Evolutionary conservation across 1,140 invertebrate genomes (phyloP).

Genomic region (Kradibia gibbosae): DNA sequence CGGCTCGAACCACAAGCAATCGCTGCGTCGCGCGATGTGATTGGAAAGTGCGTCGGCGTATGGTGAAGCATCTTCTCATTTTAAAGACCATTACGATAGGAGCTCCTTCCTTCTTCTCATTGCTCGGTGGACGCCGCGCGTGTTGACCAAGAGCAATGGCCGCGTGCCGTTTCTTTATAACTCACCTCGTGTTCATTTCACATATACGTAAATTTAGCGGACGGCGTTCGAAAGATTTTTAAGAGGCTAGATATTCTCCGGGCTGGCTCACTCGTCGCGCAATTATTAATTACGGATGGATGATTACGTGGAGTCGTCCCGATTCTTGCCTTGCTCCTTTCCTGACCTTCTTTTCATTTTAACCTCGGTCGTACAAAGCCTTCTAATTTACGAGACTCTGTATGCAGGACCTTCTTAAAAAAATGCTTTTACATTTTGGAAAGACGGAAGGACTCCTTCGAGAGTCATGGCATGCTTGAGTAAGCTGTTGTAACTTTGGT

Average conservation of each 20-base stretch:
- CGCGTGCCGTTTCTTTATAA: not conserved
- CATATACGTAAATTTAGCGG: not conserved
- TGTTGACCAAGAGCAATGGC: conserved; percentile 19
- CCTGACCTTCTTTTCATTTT: not conserved
- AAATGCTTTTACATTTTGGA: too few relatives aligned
- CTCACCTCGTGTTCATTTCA: not conserved
- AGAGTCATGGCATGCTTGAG: too few relatives aligned
- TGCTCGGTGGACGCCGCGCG: not conserved
- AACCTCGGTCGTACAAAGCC: not conserved
- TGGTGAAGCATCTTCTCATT: conserved; percentile 23
- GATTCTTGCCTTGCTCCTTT: not conserved
- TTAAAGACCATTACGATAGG: conserved; percentile 10
- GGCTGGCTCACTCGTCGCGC: too few relatives aligned
- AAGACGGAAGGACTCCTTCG: too few relatives aligned
- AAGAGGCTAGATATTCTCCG: too few relatives aligned
- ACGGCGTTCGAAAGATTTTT: too few relatives aligned
- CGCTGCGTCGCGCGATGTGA: conserved; percentile 55
- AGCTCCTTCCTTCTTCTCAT: not conserved
- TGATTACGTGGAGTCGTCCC: too few relatives aligned
- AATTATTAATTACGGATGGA: too few relatives aligned
- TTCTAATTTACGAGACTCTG: not conserved
- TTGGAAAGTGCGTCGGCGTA: conserved; percentile 57
- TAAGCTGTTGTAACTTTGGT: too few relatives aligned
- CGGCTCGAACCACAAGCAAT: conserved; percentile 57
- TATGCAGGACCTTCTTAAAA: not conserved